Conservation (phyloP, 2,888 invertebrate genomes). For the Pomacea canaliculata region DNA sequence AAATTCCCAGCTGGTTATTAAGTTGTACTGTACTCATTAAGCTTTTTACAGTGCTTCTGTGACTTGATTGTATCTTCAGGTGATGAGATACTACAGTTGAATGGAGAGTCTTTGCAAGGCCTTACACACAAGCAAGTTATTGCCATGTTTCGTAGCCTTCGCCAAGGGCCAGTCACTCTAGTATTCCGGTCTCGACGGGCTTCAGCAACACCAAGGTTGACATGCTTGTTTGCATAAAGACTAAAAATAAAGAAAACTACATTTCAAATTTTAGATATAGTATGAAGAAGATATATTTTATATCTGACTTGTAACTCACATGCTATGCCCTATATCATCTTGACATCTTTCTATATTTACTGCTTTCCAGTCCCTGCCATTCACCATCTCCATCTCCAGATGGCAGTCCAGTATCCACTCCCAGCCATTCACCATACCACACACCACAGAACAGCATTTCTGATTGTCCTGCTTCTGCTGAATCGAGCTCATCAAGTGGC, state of each 20-base stretch:
- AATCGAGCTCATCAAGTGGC: not conserved
- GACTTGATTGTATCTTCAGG: conserved; percentile 71
- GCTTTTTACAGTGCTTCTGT: too few relatives aligned
- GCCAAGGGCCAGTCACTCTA: conserved; percentile 86
- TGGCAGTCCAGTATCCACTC: conserved; percentile 59
- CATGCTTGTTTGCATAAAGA: not conserved
- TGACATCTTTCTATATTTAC: too few relatives aligned
- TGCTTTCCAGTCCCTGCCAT: conserved; percentile 43
- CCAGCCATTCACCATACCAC: conserved; percentile 50
- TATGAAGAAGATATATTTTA: too few relatives aligned
- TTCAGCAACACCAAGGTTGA: conserved; percentile 46
- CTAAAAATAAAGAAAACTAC: too few relatives aligned
- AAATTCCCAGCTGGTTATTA: too few relatives aligned
- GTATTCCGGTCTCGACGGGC: conserved; percentile 51
- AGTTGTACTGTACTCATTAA: too few relatives aligned
- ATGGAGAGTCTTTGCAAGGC: conserved; percentile 85
- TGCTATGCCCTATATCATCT: too few relatives aligned
- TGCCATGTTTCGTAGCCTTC: conserved; percentile 68
- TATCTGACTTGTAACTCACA: too few relatives aligned
- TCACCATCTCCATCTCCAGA: conserved; percentile 54
- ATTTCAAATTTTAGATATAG: too few relatives aligned
- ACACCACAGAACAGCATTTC: conserved; percentile 47
- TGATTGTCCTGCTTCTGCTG: conserved; percentile 41
- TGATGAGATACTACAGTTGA: conserved; percentile 92
- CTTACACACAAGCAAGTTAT: conserved; percentile 76